phyloP scores from a whole-genome alignment of 2,888 invertebrate species.

The Pimpla rufipes region DNA sequence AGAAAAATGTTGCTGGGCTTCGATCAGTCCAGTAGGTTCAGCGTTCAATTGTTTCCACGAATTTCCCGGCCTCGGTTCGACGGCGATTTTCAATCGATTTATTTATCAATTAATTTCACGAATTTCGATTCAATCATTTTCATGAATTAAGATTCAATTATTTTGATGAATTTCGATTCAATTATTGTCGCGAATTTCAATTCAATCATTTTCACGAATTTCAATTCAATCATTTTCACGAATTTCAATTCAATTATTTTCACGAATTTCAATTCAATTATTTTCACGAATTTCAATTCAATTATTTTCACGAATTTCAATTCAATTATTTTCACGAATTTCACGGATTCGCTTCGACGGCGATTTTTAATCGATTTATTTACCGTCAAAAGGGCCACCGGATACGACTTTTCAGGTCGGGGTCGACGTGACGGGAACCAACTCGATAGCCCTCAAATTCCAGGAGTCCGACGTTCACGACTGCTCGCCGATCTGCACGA shows the following conservation, averaged over 20 bases:
- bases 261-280: background rate
- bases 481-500: constrained; percentile 92
- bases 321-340: background rate
- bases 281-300: background rate
- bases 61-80: background rate
- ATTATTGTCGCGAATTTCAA: no score
- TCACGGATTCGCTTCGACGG: background rate
- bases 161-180: no score
- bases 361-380: constrained; percentile 31
- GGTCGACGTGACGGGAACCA: constrained; percentile 90
- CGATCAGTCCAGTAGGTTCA: constrained; percentile 91
- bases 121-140: no score
- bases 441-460: constrained; percentile 89
- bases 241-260: no score
- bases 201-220: background rate
- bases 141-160: no score
- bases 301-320: background rate
- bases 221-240: constrained; percentile 15
- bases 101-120: constrained; percentile 41
- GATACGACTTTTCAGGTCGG: constrained; percentile 93
- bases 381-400: constrained; percentile 88
- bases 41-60: background rate
- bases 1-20: constrained; percentile 94
- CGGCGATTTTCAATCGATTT: constrained; percentile 23
- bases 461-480: constrained; percentile 90